Percentiles rank a stretch among this genome's conserved stretches.
These are phyloP conservation scores for Malacoctenus gilli DNA, from an alignment of 2,797 vertebrate species.

Conservation along the genomic window DNA sequence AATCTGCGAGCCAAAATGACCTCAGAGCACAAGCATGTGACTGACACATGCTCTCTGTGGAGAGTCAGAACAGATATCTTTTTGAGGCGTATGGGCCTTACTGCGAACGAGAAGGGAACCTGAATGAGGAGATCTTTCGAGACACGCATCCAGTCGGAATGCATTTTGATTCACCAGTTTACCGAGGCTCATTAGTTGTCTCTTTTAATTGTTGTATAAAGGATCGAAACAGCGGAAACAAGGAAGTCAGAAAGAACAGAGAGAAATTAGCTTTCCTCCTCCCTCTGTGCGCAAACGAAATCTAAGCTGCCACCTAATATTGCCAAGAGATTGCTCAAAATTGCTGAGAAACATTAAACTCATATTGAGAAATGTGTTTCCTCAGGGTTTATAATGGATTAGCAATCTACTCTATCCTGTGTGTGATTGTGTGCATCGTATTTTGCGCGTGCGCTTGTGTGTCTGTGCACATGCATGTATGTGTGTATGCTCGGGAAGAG, in stretches of 20 bases:
- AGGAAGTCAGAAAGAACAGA: conserved; percentile 37
- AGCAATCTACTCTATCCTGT: conserved; percentile 66
- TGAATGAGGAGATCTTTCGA: background rate
- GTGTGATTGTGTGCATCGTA: conserved; percentile 36
- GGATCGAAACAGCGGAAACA: conserved; percentile 9
- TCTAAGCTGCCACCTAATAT: conserved; percentile 62
- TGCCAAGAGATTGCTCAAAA: conserved; percentile 67
- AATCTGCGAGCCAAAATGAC: conserved; percentile 61
- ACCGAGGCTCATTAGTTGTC: conserved; percentile 34
- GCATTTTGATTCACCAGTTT: conserved; percentile 22
- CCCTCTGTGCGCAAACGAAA: conserved; percentile 40
- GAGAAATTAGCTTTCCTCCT: conserved; percentile 38
- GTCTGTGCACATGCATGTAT: conserved; percentile 5
- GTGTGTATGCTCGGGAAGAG: conserved; percentile 35
- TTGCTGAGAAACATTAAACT: conserved; percentile 74
- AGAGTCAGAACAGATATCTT: conserved; percentile 31
- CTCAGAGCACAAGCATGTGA: conserved; percentile 57
- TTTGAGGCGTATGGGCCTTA: conserved; percentile 6
- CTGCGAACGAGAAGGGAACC: background rate
- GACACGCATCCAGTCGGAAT: conserved; percentile 7
- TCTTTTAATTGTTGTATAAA: conserved; percentile 43
- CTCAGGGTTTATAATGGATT: conserved; percentile 72
- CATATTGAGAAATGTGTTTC: conserved; percentile 71
- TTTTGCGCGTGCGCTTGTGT: conserved; percentile 1
- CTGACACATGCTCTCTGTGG: conserved; percentile 53